Evolutionary conservation across 1,140 invertebrate species (phyloP), one percentile per base, ranked within the genome.

Genomic region (Meloidogyne hapla): DNA sequence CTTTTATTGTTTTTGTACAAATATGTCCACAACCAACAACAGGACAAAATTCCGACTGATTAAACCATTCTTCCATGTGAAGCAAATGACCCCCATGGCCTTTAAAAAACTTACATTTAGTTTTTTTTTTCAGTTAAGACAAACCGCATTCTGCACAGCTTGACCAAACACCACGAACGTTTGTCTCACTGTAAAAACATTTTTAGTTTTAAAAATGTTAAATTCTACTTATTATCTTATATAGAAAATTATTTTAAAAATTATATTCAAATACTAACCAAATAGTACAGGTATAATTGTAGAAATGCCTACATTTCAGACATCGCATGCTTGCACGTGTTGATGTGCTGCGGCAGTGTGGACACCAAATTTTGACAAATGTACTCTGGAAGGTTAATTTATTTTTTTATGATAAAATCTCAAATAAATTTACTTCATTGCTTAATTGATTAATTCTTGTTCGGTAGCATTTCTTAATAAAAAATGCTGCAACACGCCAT

Each of bases 371-470:
- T 26, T 75, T 75, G 25, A 75, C 45, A 21, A 75, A 75, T 26
- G 74, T 75, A 25, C 74, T 75, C 74, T 75, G 45, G 33, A 75
- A 18, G n/a, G 18, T 18, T 15, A 61, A 21, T 26, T 18, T 33
- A 2, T 2, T 25, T 63, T 13, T 62, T 5, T 28, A 70, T n/a
- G 9, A n/a, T 1, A 45, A 73, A 18, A 12, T 69, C 23, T 4
- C 2, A 23, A 72, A 23, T 23, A 76, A 8, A 13, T 65, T 63
- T 64, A 79, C 77, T 42, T 72, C 78, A 71, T 80, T 80, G 66
- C 77, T 78, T 18, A 78, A 61, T 67, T 78, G 78, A n/a, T 42
- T 78, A 48, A 78, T 78, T 56, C 61, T 78, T n/a, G 72, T 13
- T 18, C 76, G 28, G 40, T 42, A 79, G 40, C 77, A 78, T 4